Percentiles rank a stretch among this genome's conserved stretches.
phyloP scores from a whole-genome alignment of 2,888 invertebrate species.

The Lepetodrilus schrolli region DNA sequence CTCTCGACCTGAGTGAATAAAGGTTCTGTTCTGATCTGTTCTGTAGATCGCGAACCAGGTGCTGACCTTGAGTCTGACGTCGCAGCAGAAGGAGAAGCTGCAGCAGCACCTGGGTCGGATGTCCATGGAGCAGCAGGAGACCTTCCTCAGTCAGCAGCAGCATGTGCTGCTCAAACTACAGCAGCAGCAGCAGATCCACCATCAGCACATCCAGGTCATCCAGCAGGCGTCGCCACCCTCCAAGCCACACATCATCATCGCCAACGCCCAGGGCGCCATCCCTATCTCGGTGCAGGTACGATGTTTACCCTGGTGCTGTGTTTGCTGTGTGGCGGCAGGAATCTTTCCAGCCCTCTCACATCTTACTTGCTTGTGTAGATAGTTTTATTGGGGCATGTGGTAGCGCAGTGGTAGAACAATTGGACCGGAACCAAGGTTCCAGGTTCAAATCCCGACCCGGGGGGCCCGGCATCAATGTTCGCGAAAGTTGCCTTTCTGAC shows the following conservation, averaged over 20 bases:
- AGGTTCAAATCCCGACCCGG: too few species aligned
- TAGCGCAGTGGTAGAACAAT: too few species aligned
- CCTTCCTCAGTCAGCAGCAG: conserved; percentile 65
- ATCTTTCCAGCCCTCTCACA: too few species aligned
- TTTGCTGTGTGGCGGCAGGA: too few species aligned
- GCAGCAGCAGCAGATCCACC: conserved; percentile 49
- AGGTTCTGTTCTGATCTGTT: too few species aligned
- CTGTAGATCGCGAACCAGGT: conserved; percentile 76
- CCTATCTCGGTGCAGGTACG: conserved; percentile 33
- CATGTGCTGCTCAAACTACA: conserved; percentile 54
- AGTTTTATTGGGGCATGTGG: too few species aligned
- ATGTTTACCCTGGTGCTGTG: too few species aligned
- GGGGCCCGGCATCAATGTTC: too few species aligned
- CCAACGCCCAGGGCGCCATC: conserved; percentile 28
- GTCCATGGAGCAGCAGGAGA: conserved; percentile 69
- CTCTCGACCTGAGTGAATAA: too few species aligned
- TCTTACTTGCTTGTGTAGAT: too few species aligned
- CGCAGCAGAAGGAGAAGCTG: conserved; percentile 66
- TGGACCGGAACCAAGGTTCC: too few species aligned
- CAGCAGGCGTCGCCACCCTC: conserved; percentile 10
- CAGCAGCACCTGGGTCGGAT: conserved; percentile 61
- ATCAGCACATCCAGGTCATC: background rate
- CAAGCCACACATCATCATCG: background rate
- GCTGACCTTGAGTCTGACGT: conserved; percentile 66
- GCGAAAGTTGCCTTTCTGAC: too few species aligned